Base-by-base conservation (phyloP, 2,797 vertebrate species). In the Huso huso region DNA sequence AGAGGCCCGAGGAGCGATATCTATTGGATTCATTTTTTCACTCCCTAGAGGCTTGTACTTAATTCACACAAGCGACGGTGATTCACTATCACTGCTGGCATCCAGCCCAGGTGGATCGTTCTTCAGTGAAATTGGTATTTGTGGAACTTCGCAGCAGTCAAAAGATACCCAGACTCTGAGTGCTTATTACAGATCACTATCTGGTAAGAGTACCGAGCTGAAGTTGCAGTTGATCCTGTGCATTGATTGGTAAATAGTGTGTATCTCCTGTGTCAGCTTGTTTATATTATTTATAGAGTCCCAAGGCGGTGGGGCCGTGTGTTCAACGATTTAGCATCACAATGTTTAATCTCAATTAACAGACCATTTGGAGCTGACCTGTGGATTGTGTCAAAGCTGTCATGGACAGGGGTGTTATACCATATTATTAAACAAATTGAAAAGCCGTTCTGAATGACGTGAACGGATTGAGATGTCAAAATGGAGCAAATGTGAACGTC, bases 11-110 rank as follows among this genome's bases (percentile, higher is more conserved):
- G 23, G 48, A 65, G 51, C 61, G 62, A 71, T 52, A 15, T 61
- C 51, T 51, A 52, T 59, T 64, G 55, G 58, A 64, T 59, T 59
- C 49, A 66, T 55, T 15, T 15, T 55, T 63, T 37, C 23, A 6
- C 11, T 57, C 53, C 69, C 51, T 18, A 55, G 23, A 13, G 51
- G 62, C 52, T 61, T 62, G 23, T 23, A 55, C 70, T 52, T 65
- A 53, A 70, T 59, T 63, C 18, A 49, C 61, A 66, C n/a, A 49
- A 58, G 49, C 15, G 18, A 62, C 58, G 49, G 59, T 66, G 52
- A 70, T 50, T 62, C 18, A 57, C 52, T 66, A 66, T 37, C 10
- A 11, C 52, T 15, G 37, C 10, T 58, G 63, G 50, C 66, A 58
- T 10, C 8, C 51, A 15, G 51, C 59, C 60, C 48, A 51, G 13